Percentiles rank a stretch among this genome's conserved stretches.
These are phyloP conservation scores for Redunca redunca DNA, from an alignment of 2,113 vertebrate species.

Conservation along the genomic window DNA sequence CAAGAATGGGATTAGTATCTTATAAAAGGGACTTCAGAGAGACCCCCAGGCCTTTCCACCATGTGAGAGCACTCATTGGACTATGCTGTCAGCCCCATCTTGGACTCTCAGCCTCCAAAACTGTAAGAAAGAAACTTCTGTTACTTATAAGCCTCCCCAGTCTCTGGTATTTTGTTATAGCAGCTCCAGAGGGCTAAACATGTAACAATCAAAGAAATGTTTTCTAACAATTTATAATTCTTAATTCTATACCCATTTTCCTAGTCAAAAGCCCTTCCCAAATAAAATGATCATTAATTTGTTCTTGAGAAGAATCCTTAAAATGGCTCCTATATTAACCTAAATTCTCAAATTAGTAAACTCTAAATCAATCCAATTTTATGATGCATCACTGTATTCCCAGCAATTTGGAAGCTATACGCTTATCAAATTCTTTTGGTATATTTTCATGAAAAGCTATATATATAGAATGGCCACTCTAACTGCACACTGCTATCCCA, in stretches of 20 bases:
- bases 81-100: background rate
- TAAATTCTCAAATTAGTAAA: constrained; percentile 8
- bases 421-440: background rate
- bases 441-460: background rate
- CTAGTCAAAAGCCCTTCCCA: background rate
- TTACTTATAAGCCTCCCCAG: background rate
- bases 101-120: background rate
- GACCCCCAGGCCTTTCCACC: background rate
- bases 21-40: background rate
- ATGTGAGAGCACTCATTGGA: background rate
- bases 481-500: background rate
- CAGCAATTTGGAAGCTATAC: background rate
- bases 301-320: background rate
- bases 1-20: background rate
- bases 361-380: background rate
- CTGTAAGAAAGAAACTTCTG: background rate
- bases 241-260: background rate
- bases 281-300: background rate
- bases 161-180: background rate
- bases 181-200: background rate
- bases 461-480: background rate
- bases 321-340: background rate
- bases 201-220: background rate
- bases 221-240: background rate
- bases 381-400: background rate